Evolutionary conservation across 2,113 vertebrate genomes (phyloP), one percentile per base, ranked within the genome.

Genomic region (Oxyruncus cristatus): DNA sequence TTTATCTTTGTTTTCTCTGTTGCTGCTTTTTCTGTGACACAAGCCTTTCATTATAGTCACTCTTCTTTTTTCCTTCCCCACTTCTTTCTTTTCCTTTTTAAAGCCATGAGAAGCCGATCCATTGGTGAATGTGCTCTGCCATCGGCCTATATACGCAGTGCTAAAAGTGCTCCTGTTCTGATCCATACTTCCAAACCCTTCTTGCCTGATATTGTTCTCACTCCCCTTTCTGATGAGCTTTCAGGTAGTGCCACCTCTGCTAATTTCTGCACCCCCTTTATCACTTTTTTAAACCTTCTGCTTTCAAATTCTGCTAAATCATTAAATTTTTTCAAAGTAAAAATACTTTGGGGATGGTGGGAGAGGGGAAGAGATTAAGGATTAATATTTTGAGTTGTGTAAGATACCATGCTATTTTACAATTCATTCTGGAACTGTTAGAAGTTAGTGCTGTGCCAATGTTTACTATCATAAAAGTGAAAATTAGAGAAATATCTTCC

Each of bases 121-220:
- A 99, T 99, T 98, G 99, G 99, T 98, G 99, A 99, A 99, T 99
- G 99, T 99, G 98, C 99, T 98, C 99, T 99, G 98, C 99, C 99
- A 98, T 99, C 99, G 98, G 99, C 99, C 98, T 99, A 99, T 99
- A 99, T 99, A 98, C 99, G 99, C 99, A 99, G 99, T 98, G 99
- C 99, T 99, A 99, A 99, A 99, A 99, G 99, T 98, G 99, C 99
- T 98, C 99, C 99, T 98, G 99, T 99, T 98, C 99, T 99, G 98
- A 99, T 99, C 98, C 99, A 99, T 97, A 99, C 99, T 99, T 99
- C 99, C 98, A 99, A 99, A 99, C 99, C 99, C 98, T 99, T 99
- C 98, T 99, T 99, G 98, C 99, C 99, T 98, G 98, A 99, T 98
- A 98, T 99, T 98, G 98, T 99, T 98, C 99, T 99, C 98, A 98